phyloP scores from a whole-genome alignment of 2,888 invertebrate genomes.

The Pseudococcus jackbeardsleyi region DNA sequence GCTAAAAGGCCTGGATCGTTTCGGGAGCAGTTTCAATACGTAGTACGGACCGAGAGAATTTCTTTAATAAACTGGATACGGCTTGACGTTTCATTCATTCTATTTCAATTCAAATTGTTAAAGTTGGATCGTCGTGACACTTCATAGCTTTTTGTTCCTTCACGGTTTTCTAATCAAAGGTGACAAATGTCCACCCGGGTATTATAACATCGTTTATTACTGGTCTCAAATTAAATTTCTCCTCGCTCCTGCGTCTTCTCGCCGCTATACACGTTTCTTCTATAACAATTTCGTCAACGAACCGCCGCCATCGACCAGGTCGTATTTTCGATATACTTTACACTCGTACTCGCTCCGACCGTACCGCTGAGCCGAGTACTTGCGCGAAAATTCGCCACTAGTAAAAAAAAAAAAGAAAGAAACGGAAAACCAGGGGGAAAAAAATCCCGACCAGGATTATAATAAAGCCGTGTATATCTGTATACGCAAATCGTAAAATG shows the following conservation, averaged over 20 bases:
- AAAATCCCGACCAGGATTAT: conserved; percentile 10
- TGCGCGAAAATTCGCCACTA: not conserved
- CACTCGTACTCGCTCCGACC: not conserved
- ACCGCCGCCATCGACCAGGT: not conserved
- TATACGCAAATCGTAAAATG: conserved; percentile 36
- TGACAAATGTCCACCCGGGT: conserved; percentile 62
- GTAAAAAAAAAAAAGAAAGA: not conserved
- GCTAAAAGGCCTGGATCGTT: not conserved
- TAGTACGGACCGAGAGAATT: conserved; percentile 39
- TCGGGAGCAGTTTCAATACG: not conserved
- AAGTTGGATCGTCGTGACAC: conserved; percentile 62
- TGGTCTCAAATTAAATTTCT: conserved; percentile 58
- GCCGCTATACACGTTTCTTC: not conserved
- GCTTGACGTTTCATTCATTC: conserved; percentile 59
- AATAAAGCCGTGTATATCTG: not conserved
- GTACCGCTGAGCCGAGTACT: not conserved
- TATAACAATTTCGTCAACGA: conserved; percentile 32
- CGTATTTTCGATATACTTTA: conserved; percentile 31
- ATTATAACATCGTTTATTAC: conserved; percentile 64
- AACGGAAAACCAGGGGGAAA: not conserved
- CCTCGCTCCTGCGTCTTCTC: not conserved
- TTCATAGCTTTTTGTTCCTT: conserved; percentile 61
- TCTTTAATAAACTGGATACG: conserved; percentile 62
- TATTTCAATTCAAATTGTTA: conserved; percentile 55
- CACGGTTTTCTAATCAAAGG: conserved; percentile 60